Base-by-base conservation (phyloP, 2,888 invertebrate species). In the Melitaea athalia region DNA sequence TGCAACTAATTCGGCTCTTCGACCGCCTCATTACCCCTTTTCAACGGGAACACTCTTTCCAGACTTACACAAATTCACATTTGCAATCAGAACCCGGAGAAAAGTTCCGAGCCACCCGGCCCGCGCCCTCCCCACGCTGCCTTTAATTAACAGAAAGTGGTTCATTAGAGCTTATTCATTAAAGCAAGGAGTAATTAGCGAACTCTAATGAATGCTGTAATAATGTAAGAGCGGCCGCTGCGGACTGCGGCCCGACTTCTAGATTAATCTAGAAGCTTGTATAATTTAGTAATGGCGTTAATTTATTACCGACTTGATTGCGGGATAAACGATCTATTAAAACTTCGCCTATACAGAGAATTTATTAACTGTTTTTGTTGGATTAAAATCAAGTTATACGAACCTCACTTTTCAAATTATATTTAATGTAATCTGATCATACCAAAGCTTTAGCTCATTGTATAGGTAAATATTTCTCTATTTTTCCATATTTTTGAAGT, bases 101-200 rank as follows among this genome's bases (percentile, higher is more conserved):
- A 91, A 92, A 91, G 88, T 91, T 88, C 85, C 83, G 81, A 65
- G 83, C 76, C 80, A 80, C 75, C 73, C 74, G 75, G 76, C 73
- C 77, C 75, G 72, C 71, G 63, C 70, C 74, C 72, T 70, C 79
- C 74, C 91, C 92, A 82, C 85, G 93, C 93, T 91, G 95, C 94
- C 95, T 96, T 96, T 96, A 96, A 96, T 96, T 96, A 96, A 96
- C 96, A 95, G 95, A 96, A 96, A 96, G 96, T 96, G 96, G 96
- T 96, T 96, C 96, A 96, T 96, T 96, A 96, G 95, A 95, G 96
- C 95, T 96, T 96, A 96, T 96, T 96, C 96, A 96, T 96, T 96
- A 96, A 95, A 95, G 95, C 95, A 95, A 95, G 95, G 95, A 95
- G 95, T 96, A 96, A 96, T 96, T 96, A 96, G 96, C 95, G 95